Percentiles rank a stretch among this genome's conserved stretches.
phyloP scores from a whole-genome alignment of 2,888 invertebrate species.

The Mythimna loreyi region DNA sequence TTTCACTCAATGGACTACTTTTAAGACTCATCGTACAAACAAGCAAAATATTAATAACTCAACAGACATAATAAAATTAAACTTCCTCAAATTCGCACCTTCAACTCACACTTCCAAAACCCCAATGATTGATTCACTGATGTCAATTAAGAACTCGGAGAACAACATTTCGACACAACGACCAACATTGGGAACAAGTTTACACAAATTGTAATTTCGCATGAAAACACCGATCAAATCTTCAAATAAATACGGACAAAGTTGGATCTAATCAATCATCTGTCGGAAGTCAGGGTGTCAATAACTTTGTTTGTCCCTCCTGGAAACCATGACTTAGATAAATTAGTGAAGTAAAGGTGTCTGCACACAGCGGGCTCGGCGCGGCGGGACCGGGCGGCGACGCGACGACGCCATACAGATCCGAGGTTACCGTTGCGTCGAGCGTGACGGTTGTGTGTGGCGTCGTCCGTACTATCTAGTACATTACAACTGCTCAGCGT shows the following conservation, averaged over 20 bases:
- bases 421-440: too few species aligned
- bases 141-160: constrained; percentile 31
- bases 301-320: constrained; percentile 68
- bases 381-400: too few species aligned
- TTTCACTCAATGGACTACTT: too few species aligned
- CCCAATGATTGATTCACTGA: constrained; percentile 7
- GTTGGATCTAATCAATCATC: constrained; percentile 65
- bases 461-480: too few species aligned
- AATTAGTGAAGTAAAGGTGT: constrained; percentile 66
- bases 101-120: not conserved
- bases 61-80: not conserved
- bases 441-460: too few species aligned
- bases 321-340: constrained; percentile 66
- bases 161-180: constrained; percentile 30
- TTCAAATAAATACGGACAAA: constrained; percentile 62
- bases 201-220: constrained; percentile 63
- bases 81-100: not conserved
- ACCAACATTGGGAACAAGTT: constrained; percentile 42
- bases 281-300: constrained; percentile 64
- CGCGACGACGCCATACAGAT: too few species aligned
- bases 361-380: too few species aligned
- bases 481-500: too few species aligned
- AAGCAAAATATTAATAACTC: not conserved
- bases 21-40: too few species aligned
- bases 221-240: constrained; percentile 62